Percentiles rank a stretch among this genome's conserved stretches.
These are phyloP conservation scores for Rhagoletis zephyria DNA, from an alignment of 1,140 invertebrate genomes.

Conservation along the genomic window DNA sequence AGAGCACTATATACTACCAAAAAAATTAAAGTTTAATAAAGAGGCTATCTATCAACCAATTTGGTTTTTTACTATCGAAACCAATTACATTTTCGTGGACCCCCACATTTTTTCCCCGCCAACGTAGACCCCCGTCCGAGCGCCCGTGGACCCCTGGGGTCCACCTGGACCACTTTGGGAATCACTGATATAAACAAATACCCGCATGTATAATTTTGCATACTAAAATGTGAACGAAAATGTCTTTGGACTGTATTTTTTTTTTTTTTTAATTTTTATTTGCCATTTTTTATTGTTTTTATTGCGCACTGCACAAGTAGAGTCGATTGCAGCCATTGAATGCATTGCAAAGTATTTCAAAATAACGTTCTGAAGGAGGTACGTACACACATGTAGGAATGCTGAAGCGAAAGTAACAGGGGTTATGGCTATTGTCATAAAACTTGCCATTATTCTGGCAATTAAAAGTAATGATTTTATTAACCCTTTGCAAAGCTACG, in stretches of 20 bases:
- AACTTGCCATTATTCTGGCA: background rate
- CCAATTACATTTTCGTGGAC: no score
- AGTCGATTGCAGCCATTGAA: background rate
- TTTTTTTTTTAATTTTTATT: background rate
- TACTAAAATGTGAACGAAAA: constrained; percentile 30
- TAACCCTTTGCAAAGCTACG: background rate
- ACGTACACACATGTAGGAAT: background rate
- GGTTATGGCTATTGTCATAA: background rate
- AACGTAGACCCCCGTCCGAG: no score
- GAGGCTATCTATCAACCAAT: no score
- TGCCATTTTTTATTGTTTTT: background rate
- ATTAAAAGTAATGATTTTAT: constrained; percentile 25
- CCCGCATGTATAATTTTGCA: constrained; percentile 26
- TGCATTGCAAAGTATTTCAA: background rate
- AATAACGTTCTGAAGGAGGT: background rate
- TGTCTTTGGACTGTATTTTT: constrained; percentile 19
- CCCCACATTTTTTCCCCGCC: no score
- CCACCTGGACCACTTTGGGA: no score
- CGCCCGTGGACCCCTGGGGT: no score
- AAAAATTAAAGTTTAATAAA: no score
- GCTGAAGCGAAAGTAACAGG: background rate
- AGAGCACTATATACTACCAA: no score
- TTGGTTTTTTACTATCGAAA: no score
- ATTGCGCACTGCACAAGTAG: background rate
- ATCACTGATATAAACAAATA: background rate